Conservation (phyloP, 1,140 invertebrate species). For the Drosophila miranda region DNA sequence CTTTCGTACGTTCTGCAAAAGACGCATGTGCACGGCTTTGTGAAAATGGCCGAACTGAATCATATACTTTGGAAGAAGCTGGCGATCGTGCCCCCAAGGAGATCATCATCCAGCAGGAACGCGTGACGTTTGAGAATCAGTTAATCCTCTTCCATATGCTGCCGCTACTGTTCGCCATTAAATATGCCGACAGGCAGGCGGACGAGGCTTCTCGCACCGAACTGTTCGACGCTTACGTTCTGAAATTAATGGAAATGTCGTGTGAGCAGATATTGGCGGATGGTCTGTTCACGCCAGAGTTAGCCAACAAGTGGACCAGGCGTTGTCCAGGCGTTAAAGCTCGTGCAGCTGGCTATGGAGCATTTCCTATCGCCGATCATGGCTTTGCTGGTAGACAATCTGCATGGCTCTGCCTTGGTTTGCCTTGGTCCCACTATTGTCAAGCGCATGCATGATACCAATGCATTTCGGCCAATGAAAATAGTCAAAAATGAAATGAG, state of each 20-base stretch:
- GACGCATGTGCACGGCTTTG: constrained; percentile 69
- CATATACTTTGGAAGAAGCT: constrained; percentile 76
- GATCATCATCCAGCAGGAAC: constrained; percentile 77
- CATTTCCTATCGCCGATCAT: constrained; percentile 90
- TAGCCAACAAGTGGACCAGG: constrained; percentile 87
- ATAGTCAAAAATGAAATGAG: too few relatives aligned
- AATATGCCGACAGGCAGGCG: constrained; percentile 60
- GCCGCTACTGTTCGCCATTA: constrained; percentile 84
- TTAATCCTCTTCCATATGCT: constrained; percentile 85
- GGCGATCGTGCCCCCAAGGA: constrained; percentile 64
- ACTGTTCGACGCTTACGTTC: constrained; percentile 85
- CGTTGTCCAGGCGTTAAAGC: constrained; percentile 87
- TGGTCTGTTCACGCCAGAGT: constrained; percentile 83
- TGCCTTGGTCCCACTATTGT: constrained; percentile 86
- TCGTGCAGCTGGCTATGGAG: constrained; percentile 87
- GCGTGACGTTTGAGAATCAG: constrained; percentile 83
- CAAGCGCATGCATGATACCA: constrained; percentile 87
- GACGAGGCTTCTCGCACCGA: constrained; percentile 80
- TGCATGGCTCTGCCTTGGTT: constrained; percentile 85
- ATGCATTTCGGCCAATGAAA: too few relatives aligned
- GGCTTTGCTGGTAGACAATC: constrained; percentile 86
- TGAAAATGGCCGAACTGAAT: constrained; percentile 81
- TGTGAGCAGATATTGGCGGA: constrained; percentile 84
- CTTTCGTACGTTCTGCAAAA: constrained; percentile 79
- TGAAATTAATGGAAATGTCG: constrained; percentile 85